phyloP scores from a whole-genome alignment of 2,797 vertebrate genomes.

The Rhinatrema bivittatum region DNA sequence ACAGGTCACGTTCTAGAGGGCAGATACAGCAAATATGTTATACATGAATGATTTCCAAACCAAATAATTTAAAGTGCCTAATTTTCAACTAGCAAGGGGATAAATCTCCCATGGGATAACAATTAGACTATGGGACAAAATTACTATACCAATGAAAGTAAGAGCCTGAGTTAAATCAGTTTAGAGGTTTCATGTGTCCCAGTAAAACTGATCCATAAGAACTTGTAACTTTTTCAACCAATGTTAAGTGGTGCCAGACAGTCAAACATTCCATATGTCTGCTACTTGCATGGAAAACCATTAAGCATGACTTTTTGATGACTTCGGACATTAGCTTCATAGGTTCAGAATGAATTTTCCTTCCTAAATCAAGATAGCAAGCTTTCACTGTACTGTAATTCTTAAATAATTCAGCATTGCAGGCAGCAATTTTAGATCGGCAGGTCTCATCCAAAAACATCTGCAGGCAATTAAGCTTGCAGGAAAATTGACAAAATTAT shows the following conservation, averaged over 20 bases:
- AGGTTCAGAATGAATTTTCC: background rate
- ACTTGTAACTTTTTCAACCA: too few relatives aligned
- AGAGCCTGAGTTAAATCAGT: too few relatives aligned
- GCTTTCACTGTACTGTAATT: slow-evolving; percentile 22
- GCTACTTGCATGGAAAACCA: background rate
- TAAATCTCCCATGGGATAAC: too few relatives aligned
- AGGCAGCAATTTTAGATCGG: slow-evolving; percentile 26
- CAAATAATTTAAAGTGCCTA: too few relatives aligned
- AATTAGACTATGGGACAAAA: too few relatives aligned
- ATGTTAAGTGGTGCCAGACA: background rate
- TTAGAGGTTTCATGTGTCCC: too few relatives aligned
- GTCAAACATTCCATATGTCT: slow-evolving; percentile 2
- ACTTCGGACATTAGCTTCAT: slow-evolving; percentile 9
- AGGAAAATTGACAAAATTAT: slow-evolving; percentile 45
- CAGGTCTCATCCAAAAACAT: slow-evolving; percentile 36
- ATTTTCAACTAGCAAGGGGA: too few relatives aligned
- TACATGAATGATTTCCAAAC: too few relatives aligned
- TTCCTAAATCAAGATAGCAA: slow-evolving; percentile 11
- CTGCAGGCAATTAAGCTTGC: slow-evolving; percentile 36
- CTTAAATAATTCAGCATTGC: slow-evolving; percentile 24
- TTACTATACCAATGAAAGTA: too few relatives aligned
- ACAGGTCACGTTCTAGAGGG: too few relatives aligned
- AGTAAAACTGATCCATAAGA: too few relatives aligned
- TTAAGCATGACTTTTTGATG: slow-evolving; percentile 1
- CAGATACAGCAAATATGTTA: too few relatives aligned